Evolutionary conservation across 2,797 vertebrate genomes (phyloP).

Genomic region (Gymnoscopelus microlampas): DNA sequence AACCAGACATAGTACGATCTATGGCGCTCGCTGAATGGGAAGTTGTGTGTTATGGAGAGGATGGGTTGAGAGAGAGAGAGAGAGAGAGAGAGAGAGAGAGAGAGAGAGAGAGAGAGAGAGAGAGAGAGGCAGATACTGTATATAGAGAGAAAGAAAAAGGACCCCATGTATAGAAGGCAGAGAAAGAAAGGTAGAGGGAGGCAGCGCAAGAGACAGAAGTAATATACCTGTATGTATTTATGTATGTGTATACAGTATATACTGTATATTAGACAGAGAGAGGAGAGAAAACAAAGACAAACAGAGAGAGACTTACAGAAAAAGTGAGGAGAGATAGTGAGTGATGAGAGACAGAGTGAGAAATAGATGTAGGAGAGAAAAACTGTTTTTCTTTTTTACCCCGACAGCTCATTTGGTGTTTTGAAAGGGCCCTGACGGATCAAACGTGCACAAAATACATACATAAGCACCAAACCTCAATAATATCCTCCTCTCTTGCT

Average conservation of each 20-base stretch:
- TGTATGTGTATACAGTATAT: too few species aligned
- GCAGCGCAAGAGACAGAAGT: background rate
- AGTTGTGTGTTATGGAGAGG: background rate
- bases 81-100: background rate
- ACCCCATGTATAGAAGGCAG: background rate
- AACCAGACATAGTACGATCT: constrained; percentile 2
- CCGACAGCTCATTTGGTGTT: constrained; percentile 7
- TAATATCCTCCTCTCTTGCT: background rate
- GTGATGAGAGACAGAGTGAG: too few species aligned
- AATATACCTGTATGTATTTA: constrained; percentile 1
- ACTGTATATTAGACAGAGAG: background rate
- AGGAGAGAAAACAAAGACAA: background rate
- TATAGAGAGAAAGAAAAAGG: background rate
- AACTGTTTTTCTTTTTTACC: constrained; percentile 30
- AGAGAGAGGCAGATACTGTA: background rate
- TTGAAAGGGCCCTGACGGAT: constrained; percentile 21
- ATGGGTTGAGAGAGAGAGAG: background rate
- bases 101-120: background rate
- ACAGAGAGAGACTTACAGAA: too few species aligned
- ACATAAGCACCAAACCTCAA: background rate
- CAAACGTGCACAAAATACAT: constrained; percentile 24
- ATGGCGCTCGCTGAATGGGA: constrained; percentile 5
- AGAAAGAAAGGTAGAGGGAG: background rate
- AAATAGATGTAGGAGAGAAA: too few species aligned
- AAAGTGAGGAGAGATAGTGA: too few species aligned